A percentile compares a stretch with the other conserved stretches of the same genome.
Evolutionary conservation across 2,113 vertebrate genomes (phyloP).

Genomic region (Amphilophus citrinellus): DNA sequence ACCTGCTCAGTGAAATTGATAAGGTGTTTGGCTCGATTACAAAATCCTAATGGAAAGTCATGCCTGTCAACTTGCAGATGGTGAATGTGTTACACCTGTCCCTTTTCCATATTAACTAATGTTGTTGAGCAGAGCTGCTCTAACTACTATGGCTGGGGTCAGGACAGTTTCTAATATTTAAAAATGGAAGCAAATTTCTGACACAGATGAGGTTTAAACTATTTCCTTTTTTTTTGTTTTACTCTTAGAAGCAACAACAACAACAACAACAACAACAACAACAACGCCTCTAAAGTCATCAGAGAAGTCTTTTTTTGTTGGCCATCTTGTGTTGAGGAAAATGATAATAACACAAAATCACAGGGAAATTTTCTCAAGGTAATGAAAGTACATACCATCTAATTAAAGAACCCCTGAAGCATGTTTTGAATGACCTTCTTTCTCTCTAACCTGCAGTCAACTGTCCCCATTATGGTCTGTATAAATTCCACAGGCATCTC

Average conservation of each 20-base stretch:
- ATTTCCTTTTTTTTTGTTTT: not conserved
- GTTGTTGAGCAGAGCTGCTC: slow-evolving; percentile 25
- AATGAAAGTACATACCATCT: slow-evolving; percentile 46
- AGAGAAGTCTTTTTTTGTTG: not conserved
- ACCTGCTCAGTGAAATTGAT: slow-evolving; percentile 49
- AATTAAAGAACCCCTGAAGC: slow-evolving; percentile 62
- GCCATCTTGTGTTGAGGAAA: not conserved
- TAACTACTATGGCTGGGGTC: not conserved
- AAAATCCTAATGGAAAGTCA: slow-evolving; percentile 61
- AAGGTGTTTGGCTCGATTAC: slow-evolving; percentile 62
- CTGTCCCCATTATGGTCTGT: slow-evolving; percentile 42
- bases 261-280: too few relatives aligned
- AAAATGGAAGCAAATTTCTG: not conserved
- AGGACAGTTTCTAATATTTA: not conserved
- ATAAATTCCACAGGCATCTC: slow-evolving; percentile 39
- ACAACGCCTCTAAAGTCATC: not conserved
- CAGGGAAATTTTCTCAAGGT: slow-evolving; percentile 31
- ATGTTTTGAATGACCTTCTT: slow-evolving; percentile 46
- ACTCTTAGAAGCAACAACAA: not conserved
- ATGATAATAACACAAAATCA: slow-evolving; percentile 9
- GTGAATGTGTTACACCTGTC: slow-evolving; percentile 48
- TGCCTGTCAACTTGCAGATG: slow-evolving; percentile 55
- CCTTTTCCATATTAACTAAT: slow-evolving; percentile 41
- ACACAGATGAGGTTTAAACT: not conserved
- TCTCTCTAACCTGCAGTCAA: slow-evolving; percentile 57